Evolutionary conservation across 1,140 invertebrate genomes (phyloP).

Genomic region (Leptinotarsa texana): DNA sequence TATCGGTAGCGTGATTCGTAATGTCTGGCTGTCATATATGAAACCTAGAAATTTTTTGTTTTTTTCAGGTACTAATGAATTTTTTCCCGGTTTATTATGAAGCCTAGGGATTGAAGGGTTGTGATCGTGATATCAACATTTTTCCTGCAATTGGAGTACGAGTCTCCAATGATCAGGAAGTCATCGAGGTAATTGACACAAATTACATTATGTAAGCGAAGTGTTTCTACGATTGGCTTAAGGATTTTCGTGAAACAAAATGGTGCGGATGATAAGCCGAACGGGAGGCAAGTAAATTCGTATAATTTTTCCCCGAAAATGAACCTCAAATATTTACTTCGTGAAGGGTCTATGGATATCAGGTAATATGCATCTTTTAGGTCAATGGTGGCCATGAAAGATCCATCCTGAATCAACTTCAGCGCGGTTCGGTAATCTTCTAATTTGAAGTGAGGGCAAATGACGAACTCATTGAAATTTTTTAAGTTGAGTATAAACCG

Average conservation of each 20-base stretch:
- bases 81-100: constrained; percentile 31
- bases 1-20: constrained; percentile 22
- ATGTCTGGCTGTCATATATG: constrained; percentile 15
- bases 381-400: not conserved
- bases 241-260: constrained; percentile 43
- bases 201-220: constrained; percentile 17
- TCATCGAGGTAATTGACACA: constrained; percentile 35
- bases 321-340: not conserved
- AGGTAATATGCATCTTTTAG: not conserved
- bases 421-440: not conserved
- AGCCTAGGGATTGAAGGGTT: constrained; percentile 24
- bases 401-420: not conserved
- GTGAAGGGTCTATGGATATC: not conserved
- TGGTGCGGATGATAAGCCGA: constrained; percentile 29
- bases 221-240: constrained; percentile 25
- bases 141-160: not conserved
- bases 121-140: constrained; percentile 4
- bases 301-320: not conserved
- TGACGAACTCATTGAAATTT: not conserved
- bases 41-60: constrained; percentile 29
- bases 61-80: constrained; percentile 18
- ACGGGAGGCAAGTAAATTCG: constrained; percentile 39
- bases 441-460: not conserved
- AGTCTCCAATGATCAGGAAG: constrained; percentile 16
- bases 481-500: constrained; percentile 7